phyloP scores from a whole-genome alignment of 2,888 invertebrate genomes.

The Nesidiocoris tenuis region DNA sequence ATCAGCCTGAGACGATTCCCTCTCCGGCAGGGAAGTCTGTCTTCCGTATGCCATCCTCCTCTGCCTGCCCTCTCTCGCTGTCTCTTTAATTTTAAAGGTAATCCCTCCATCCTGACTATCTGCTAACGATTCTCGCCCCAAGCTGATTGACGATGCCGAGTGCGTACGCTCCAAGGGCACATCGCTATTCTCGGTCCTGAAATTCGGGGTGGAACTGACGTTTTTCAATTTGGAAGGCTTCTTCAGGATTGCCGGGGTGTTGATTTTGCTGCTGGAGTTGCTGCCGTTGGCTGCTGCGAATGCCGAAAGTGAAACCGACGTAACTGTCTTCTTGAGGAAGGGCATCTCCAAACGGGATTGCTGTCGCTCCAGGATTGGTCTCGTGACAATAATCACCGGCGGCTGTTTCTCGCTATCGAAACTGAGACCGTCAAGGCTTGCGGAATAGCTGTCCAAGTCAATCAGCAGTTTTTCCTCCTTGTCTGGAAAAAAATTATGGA shows the following conservation, averaged over 20 bases:
- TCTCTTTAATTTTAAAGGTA: not conserved
- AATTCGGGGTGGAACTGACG: not conserved
- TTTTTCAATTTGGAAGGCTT: not conserved
- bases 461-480: not conserved
- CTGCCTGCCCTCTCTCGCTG: slow-evolving; percentile 4
- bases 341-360: slow-evolving; percentile 31
- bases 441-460: slow-evolving; percentile 15
- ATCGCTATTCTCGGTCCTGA: not conserved
- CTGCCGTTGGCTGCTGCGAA: not conserved
- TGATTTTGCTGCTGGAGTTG: not conserved
- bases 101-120: slow-evolving; percentile 4
- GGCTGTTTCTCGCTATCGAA: not conserved
- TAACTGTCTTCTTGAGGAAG: slow-evolving; percentile 19
- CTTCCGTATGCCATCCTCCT: not conserved
- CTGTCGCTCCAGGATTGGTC: slow-evolving; percentile 22
- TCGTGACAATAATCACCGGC: slow-evolving; percentile 17
- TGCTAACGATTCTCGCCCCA: not conserved
- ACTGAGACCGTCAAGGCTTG: not conserved
- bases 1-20: not conserved
- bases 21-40: slow-evolving; percentile 7
- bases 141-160: not conserved
- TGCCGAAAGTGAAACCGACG: not conserved
- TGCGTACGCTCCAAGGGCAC: not conserved
- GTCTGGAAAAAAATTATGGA: slow-evolving; percentile 15
- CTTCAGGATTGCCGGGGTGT: not conserved